Evolutionary conservation across 2,113 vertebrate genomes (phyloP).

Genomic region (Lamprotornis superbus): DNA sequence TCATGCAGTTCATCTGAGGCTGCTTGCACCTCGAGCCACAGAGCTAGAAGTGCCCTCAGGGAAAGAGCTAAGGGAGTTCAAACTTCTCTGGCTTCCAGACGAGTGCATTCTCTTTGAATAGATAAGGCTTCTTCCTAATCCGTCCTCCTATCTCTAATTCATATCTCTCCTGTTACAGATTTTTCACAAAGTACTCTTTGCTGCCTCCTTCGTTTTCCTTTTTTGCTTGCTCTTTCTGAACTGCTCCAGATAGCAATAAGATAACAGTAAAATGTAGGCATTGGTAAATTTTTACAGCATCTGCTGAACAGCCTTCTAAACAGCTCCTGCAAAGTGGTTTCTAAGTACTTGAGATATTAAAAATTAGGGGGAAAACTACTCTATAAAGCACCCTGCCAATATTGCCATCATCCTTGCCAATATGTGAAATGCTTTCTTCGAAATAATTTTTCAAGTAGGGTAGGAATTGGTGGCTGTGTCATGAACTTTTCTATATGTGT

Average conservation of each 20-base stretch:
- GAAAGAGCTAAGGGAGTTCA: not conserved
- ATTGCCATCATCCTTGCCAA: not conserved
- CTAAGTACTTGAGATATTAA: not conserved
- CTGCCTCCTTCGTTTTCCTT: not conserved
- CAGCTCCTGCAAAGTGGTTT: slow-evolving; percentile 4
- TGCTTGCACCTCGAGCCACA: not conserved
- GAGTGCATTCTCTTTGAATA: not conserved
- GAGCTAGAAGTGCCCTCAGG: not conserved
- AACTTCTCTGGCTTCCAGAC: not conserved
- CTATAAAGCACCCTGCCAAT: not conserved
- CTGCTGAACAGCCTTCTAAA: not conserved
- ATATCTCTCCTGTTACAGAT: not conserved
- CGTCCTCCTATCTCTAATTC: not conserved
- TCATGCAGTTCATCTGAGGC: accelerated
- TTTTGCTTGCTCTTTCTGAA: not conserved
- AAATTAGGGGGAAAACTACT: not conserved
- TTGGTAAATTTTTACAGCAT: not conserved
- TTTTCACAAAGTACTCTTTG: not conserved
- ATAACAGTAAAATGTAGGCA: not conserved
- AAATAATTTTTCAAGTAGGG: not conserved
- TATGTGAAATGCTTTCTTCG: not conserved
- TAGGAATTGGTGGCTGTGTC: not conserved
- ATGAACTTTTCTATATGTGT: not conserved
- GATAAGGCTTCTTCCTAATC: not conserved
- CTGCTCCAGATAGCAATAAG: not conserved